These are phyloP conservation scores for Bombus fervidus DNA, from an alignment of 1,140 invertebrate genomes.

Conservation along the genomic window DNA sequence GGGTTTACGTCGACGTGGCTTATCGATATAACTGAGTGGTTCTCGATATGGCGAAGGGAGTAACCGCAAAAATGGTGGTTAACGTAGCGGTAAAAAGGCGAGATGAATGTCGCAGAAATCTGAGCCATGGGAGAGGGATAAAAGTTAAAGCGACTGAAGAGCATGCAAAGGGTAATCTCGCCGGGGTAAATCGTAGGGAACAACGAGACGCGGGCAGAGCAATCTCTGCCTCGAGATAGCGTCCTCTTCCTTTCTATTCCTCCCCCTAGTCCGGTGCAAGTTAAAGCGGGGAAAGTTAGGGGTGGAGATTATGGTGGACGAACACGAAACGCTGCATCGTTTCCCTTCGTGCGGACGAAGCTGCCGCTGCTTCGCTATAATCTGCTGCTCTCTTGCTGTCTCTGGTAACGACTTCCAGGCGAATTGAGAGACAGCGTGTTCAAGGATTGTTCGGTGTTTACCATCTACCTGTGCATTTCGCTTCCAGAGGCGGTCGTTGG, in stretches of 20 bases:
- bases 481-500: background rate
- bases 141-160: constrained; percentile 14
- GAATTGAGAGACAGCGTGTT: background rate
- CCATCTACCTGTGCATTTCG: background rate
- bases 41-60: background rate
- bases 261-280: background rate
- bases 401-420: background rate
- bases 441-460: constrained; percentile 6
- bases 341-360: constrained; percentile 16
- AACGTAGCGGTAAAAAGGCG: background rate
- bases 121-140: background rate
- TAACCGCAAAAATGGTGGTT: background rate
- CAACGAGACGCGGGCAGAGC: constrained; percentile 7
- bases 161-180: background rate
- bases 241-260: background rate
- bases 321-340: constrained; percentile 27
- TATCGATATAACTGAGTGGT: background rate
- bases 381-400: background rate
- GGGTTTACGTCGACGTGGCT: too few relatives aligned
- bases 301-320: constrained; percentile 49
- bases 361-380: background rate
- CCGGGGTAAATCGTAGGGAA: constrained; percentile 4
- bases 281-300: constrained; percentile 52
- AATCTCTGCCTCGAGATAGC: constrained; percentile 43
- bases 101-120: background rate